phyloP scores from a whole-genome alignment of 1,140 invertebrate species.

The Penaeus indicus region DNA sequence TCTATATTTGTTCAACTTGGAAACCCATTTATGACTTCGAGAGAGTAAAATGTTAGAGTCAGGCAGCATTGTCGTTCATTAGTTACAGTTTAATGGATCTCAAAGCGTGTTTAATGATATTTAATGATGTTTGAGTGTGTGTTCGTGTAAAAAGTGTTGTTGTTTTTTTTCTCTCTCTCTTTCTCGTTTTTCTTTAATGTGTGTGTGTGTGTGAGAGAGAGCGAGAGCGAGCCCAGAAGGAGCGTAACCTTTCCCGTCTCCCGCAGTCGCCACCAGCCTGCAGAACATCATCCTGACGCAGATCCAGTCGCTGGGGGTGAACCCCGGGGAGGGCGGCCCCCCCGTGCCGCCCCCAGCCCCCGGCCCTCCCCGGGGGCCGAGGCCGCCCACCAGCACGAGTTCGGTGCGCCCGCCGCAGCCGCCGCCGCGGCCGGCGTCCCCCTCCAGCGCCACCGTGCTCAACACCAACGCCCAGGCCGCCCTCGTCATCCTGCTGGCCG shows the following conservation, averaged over 20 bases:
- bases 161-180: no score
- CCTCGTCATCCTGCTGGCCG: constrained; percentile 69
- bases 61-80: no score
- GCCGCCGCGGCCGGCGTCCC: constrained; percentile 53
- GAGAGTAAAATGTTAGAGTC: no score
- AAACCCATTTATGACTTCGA: not conserved
- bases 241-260: constrained; percentile 54
- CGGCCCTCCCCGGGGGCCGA: constrained; percentile 48
- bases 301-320: constrained; percentile 69
- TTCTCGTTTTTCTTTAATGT: no score
- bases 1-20: not conserved
- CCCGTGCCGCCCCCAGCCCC: constrained; percentile 23
- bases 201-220: no score
- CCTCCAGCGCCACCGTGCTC: constrained; percentile 33
- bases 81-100: no score
- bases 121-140: no score
- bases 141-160: no score
- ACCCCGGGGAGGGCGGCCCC: constrained; percentile 11
- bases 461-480: constrained; percentile 69
- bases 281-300: constrained; percentile 73
- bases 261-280: constrained; percentile 73
- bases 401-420: constrained; percentile 50
- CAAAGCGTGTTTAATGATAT: no score
- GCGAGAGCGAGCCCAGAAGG: no score
- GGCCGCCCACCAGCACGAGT: constrained; percentile 29